These are phyloP conservation scores for Fissipunctia ypsillon DNA, from an alignment of 2,888 invertebrate species.

Conservation along the genomic window DNA sequence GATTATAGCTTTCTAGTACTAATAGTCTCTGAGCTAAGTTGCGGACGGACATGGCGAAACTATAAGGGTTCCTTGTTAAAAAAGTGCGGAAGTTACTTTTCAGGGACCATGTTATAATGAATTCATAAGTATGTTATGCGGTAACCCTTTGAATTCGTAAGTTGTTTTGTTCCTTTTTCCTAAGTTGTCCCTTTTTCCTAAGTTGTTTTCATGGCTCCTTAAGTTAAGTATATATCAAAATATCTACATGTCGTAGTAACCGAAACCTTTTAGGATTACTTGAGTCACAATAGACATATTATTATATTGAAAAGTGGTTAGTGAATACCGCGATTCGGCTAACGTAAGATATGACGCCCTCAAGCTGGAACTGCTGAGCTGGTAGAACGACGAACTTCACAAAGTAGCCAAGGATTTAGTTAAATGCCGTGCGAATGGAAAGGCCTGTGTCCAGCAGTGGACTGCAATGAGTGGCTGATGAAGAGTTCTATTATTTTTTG, in stretches of 20 bases:
- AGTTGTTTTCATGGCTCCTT: neutral
- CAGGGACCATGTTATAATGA: constrained; percentile 10
- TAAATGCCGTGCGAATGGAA: neutral
- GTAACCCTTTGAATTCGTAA: constrained; percentile 38
- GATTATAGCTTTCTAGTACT: too few relatives aligned
- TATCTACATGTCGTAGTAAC: neutral
- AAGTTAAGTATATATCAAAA: neutral
- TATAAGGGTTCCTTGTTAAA: too few relatives aligned
- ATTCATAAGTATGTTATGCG: constrained; percentile 21
- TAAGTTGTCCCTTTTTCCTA: constrained; percentile 10
- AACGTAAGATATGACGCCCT: neutral
- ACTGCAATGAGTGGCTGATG: neutral
- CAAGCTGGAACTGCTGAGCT: too few relatives aligned
- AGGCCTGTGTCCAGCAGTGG: neutral
- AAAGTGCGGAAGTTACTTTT: constrained; percentile 6
- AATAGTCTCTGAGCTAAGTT: too few relatives aligned
- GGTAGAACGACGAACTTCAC: too few relatives aligned
- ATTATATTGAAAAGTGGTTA: too few relatives aligned
- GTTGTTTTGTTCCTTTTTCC: constrained; percentile 17
- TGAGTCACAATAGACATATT: too few relatives aligned
- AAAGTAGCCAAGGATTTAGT: neutral
- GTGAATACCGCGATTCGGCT: neutral
- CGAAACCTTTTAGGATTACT: too few relatives aligned
- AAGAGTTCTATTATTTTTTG: too few relatives aligned
- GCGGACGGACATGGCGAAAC: too few relatives aligned